Percentiles rank a stretch among this genome's conserved stretches.
Conservation (phyloP, 2,888 invertebrate genomes). For the Ichneumoninae sp. region DNA sequence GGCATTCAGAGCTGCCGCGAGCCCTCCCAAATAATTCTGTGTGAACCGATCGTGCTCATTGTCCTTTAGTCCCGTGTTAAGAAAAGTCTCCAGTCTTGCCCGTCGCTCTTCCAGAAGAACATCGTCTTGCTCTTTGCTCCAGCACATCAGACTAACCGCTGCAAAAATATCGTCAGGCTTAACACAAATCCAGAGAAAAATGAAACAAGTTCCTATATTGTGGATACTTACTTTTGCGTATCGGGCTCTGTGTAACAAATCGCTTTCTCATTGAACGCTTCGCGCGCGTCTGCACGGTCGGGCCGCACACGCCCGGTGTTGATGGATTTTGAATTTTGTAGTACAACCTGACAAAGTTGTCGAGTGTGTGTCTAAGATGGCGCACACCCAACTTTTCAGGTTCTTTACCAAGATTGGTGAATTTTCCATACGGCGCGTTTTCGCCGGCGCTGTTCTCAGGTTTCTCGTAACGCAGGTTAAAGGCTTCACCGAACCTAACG, state of each 20-base stretch:
- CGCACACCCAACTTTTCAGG: conserved; percentile 16
- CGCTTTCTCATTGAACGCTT: not conserved
- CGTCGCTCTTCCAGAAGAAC: conserved; percentile 8
- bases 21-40: not conserved
- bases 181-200: not conserved
- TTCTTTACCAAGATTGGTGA: conserved; percentile 18
- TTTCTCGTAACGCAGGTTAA: conserved; percentile 18
- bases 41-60: not conserved
- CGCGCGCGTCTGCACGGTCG: not conserved
- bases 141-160: not conserved
- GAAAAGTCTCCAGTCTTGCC: not conserved
- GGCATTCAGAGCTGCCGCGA: not conserved
- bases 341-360: conserved; percentile 29
- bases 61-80: not conserved
- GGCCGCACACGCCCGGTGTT: not conserved
- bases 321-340: conserved; percentile 31
- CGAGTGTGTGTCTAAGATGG: conserved; percentile 41
- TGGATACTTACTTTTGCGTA: not conserved
- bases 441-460: not conserved
- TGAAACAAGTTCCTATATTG: not conserved
- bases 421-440: conserved; percentile 19
- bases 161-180: not conserved
- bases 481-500: not conserved
- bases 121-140: not conserved
- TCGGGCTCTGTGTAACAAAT: not conserved